Conservation (phyloP, 2,113 vertebrate genomes). For the Eclectus roratus region DNA sequence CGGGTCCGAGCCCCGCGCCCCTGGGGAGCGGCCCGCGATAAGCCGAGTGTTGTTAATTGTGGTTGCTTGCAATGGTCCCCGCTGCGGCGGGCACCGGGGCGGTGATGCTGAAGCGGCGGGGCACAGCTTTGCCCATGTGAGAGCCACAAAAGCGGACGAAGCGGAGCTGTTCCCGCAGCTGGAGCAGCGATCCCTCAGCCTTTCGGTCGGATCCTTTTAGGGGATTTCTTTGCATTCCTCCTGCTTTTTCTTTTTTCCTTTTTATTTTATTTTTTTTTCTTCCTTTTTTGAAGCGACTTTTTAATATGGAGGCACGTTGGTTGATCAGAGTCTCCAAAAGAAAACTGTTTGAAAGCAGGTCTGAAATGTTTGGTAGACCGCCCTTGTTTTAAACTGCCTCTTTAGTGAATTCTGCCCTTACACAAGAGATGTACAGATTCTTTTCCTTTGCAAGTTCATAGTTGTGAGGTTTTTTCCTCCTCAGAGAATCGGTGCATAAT, state of each 20-base stretch:
- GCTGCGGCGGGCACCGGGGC: neutral
- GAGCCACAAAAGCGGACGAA: neutral
- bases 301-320: neutral
- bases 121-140: neutral
- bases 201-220: too few relatives aligned
- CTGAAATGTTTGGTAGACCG: neutral
- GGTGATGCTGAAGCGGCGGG: neutral
- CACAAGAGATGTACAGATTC: neutral
- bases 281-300: neutral
- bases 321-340: neutral
- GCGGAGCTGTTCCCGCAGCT: neutral
- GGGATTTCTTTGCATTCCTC: neutral
- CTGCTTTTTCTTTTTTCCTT: neutral
- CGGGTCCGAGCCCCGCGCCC: neutral
- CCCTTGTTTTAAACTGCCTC: neutral
- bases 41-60: rapidly evolving
- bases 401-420: neutral
- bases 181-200: neutral
- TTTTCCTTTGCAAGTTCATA: neutral
- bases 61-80: rapidly evolving
- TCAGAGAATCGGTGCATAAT: neutral
- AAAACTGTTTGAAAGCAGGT: neutral
- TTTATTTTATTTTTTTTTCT: rapidly evolving
- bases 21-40: neutral
- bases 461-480: neutral